Percentiles rank a stretch among this genome's conserved stretches.
These are phyloP conservation scores for Gorsachius magnificus DNA, from an alignment of 2,797 vertebrate genomes.

Conservation along the genomic window DNA sequence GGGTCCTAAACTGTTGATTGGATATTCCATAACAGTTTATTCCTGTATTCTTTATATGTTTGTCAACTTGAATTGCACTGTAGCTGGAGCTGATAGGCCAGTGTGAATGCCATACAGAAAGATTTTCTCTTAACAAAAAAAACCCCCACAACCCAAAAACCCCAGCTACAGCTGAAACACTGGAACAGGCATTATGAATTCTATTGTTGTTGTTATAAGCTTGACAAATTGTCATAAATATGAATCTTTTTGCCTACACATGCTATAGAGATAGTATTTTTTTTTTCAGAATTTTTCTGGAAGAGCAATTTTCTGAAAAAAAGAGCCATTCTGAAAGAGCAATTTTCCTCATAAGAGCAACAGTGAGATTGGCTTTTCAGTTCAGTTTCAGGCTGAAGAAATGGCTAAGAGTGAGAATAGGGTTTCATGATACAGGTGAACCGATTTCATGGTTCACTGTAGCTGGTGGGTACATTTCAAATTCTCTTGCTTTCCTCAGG, in stretches of 20 bases:
- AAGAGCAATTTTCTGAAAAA: no score
- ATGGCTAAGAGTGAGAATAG: background rate
- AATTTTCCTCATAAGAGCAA: background rate
- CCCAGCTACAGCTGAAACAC: background rate
- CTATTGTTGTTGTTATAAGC: background rate
- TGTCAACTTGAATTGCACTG: background rate
- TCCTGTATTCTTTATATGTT: background rate
- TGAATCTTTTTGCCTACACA: background rate
- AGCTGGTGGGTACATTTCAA: background rate
- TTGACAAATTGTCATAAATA: background rate
- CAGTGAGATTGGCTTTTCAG: background rate
- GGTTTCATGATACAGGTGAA: background rate
- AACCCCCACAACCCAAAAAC: background rate
- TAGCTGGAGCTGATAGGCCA: background rate
- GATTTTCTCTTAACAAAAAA: background rate
- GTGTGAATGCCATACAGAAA: background rate
- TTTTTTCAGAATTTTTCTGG: background rate
- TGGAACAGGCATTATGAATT: background rate
- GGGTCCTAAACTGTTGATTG: background rate
- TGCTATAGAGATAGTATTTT: background rate
- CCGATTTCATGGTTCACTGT: background rate
- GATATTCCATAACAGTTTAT: background rate
- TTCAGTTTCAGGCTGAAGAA: background rate
- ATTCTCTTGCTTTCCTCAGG: background rate
- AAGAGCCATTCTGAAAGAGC: no score